Base-by-base conservation (phyloP, 37 sponge, comb jelly and placozoan species). In the Crambe crambe region DNA sequence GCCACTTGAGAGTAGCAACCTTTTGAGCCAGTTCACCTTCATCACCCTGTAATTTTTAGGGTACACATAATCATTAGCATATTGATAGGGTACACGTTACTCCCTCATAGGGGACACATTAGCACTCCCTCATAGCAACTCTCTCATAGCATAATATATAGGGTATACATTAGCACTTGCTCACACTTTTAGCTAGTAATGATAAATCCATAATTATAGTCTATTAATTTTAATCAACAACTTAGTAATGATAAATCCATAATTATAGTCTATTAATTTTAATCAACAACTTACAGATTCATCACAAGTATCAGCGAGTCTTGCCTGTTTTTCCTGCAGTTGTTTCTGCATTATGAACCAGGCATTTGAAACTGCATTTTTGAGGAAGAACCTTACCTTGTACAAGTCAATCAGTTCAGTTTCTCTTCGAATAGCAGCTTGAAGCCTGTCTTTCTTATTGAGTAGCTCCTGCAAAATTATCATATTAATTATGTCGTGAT, bases 41-140 rank as follows among this genome's bases (percentile, higher is more conserved):
- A 68, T 92, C 93, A 4, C 78, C 89, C 89, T 92, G 74, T 65
- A 30, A n/a, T n/a, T n/a, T n/a, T n/a, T n/a, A n/a, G n/a, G n/a
- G n/a, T n/a, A 27, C 0, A 26, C 2, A 27, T 3, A 67, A 21
- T 67, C 17, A 23, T 25, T 25, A 63, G 32, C 37, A 71, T 71
- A 22, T 8, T 36, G 32, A 22, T 15, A 37, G 22, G 22, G 22
- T 37, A n/a, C n/a, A n/a, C n/a, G n/a, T n/a, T n/a, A n/a, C n/a
- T n/a, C n/a, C n/a, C n/a, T n/a, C n/a, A n/a, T n/a, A n/a, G n/a
- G n/a, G n/a, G n/a, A n/a, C n/a, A n/a, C n/a, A n/a, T n/a, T n/a
- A n/a, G n/a, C n/a, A n/a, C n/a, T n/a, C n/a, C n/a, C n/a, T n/a
- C n/a, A n/a, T n/a, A n/a, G n/a, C n/a, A n/a, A n/a, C n/a, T n/a